Percentiles rank a stretch among this genome's conserved stretches.
phyloP scores from a whole-genome alignment of 64 coral and sea anemone species.

The Trachythela sp. region DNA sequence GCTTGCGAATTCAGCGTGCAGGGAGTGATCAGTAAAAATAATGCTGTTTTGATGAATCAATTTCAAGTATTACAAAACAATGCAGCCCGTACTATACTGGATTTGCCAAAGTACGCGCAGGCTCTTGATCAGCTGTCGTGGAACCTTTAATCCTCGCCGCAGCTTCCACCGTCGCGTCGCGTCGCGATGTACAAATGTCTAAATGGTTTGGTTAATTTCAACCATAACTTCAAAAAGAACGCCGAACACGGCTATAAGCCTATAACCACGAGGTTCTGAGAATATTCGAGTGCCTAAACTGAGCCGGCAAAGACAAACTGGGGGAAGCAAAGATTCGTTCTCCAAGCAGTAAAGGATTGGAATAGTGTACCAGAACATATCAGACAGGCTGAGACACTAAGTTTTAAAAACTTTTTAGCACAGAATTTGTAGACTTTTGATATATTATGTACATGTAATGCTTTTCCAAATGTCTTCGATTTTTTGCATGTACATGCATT shows the following conservation, averaged over 20 bases:
- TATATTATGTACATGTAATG: no score
- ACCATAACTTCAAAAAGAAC: not conserved
- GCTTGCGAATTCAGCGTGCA: no score
- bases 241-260: not conserved
- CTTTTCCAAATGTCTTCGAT: no score
- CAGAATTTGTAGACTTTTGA: no score
- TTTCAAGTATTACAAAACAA: constrained; percentile 6
- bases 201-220: constrained; percentile 28
- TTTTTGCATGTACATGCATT: no score
- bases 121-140: constrained; percentile 10
- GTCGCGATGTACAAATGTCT: constrained; percentile 5
- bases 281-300: not conserved
- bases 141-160: constrained; percentile 27
- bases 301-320: constrained; percentile 44
- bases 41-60: not conserved
- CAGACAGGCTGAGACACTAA: no score
- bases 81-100: not conserved
- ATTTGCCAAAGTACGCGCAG: not conserved
- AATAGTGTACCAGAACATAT: not conserved
- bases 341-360: not conserved
- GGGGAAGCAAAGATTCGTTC: constrained; percentile 20
- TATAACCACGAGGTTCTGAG: not conserved
- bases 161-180: constrained; percentile 10
- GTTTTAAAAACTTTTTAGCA: not conserved
- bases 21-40: not conserved